Base-by-base conservation (phyloP, 2,797 vertebrate genomes). In the Pogonophryne albipinna region DNA sequence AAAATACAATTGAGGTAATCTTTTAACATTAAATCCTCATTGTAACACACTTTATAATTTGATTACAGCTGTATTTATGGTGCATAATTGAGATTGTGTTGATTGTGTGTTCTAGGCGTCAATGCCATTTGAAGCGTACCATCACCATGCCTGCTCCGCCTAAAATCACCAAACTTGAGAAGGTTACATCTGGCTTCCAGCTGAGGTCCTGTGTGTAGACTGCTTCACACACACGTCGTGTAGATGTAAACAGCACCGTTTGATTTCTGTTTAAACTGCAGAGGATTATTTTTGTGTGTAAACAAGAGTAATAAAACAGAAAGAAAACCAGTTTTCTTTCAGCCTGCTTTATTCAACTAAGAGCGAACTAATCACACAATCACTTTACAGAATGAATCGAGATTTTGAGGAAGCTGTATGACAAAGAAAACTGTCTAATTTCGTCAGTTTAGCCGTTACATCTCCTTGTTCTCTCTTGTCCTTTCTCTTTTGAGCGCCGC, bases 51-150 rank as follows among this genome's bases (percentile, higher is more conserved):
- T 41, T 59, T 16, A 19, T 17, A 58, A n/a, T 27, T 15, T 58
- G 27, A 34, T 34, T n/a, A 7, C 14, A 13, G 7, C 6, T 56
- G 42, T 52, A 11, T 49, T 34, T 1, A 23, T 14, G 23, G 19
- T 50, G 14, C 9, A 13, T 8, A 38, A 38, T 7, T 0, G 44
- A 23, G 3, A 60, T 64, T 11, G n/a, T n/a, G n/a, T n/a, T n/a
- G n/a, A n/a, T n/a, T n/a, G 57, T 71, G 9, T 63, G 13, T 83
- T 68, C 14, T 12, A 94, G 93, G 81, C 15, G 10, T 6, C 71
- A 7, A 38, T 95, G 93, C 78, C 86, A 50, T 34, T 38, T 94
- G 23, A 94, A 95, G 80, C 78, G 82, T 57, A 47, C 69, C 69
- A 89, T 92, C 79, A 87, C 74, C 42, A 56, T 90, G 15, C 89